Conservation (phyloP, 2,888 invertebrate genomes). For the Orchesella flavescens region DNA sequence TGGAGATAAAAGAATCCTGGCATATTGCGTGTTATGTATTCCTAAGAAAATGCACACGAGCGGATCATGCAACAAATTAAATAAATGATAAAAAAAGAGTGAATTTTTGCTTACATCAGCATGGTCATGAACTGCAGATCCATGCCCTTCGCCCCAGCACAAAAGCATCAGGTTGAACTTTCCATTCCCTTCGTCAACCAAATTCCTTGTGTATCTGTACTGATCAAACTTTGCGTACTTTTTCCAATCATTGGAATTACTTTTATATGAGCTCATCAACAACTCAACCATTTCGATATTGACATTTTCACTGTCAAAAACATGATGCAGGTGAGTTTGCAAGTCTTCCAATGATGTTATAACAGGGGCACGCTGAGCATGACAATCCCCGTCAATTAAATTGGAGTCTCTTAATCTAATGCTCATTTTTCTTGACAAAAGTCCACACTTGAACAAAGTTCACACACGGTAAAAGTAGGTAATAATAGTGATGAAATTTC, state of each 20-base stretch:
- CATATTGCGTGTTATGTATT: too few species aligned
- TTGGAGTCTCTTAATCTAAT: slow-evolving; percentile 1
- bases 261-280: slow-evolving; percentile 86
- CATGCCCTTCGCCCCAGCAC: slow-evolving; percentile 98
- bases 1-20: too few species aligned
- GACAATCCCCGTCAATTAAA: not conserved
- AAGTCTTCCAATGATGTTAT: slow-evolving; percentile 72
- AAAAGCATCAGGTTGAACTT: slow-evolving; percentile 97
- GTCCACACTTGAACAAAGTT: too few species aligned
- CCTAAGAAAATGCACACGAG: too few species aligned
- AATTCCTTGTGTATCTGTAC: slow-evolving; percentile 92
- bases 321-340: slow-evolving; percentile 80
- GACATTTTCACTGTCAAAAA: slow-evolving; percentile 87
- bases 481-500: not conserved
- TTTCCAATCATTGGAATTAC: slow-evolving; percentile 92
- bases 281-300: slow-evolving; percentile 92
- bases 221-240: slow-evolving; percentile 79
- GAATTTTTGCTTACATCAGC: slow-evolving; percentile 77
- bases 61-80: too few species aligned
- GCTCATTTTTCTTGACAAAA: slow-evolving; percentile 29
- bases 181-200: slow-evolving; percentile 96
- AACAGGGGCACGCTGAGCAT: slow-evolving; percentile 10
- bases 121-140: slow-evolving; percentile 97
- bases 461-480: too few species aligned
- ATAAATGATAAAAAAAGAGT: not conserved